These are phyloP conservation scores for Goniozus legneri DNA, from an alignment of 1,140 invertebrate genomes.

Conservation along the genomic window DNA sequence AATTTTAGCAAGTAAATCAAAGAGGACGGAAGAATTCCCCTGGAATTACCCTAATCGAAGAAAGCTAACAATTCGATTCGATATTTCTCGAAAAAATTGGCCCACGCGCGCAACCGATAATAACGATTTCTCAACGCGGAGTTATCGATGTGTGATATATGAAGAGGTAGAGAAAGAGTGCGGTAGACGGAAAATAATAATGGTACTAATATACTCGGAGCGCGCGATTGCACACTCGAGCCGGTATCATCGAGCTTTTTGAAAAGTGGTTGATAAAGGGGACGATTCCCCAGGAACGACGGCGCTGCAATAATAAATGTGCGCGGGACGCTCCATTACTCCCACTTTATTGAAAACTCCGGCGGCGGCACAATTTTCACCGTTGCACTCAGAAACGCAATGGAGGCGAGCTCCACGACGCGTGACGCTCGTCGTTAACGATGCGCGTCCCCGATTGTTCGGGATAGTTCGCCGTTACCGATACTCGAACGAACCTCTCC, in stretches of 20 bases:
- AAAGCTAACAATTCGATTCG: too few species aligned
- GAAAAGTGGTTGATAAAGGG: background rate
- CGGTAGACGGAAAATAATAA: slow-evolving; percentile 14
- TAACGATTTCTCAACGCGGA: too few species aligned
- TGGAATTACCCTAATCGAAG: too few species aligned
- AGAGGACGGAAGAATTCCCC: too few species aligned
- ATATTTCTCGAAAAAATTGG: too few species aligned
- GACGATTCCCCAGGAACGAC: background rate
- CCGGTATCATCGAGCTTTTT: too few species aligned
- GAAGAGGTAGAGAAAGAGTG: background rate
- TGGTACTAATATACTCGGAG: slow-evolving; percentile 47
- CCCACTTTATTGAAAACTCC: background rate
- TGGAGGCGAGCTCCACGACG: background rate
- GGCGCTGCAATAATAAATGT: background rate
- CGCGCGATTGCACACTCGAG: too few species aligned
- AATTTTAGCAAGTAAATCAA: too few species aligned
- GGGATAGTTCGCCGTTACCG: background rate
- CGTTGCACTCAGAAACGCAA: too few species aligned
- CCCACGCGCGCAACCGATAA: too few species aligned
- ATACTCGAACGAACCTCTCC: too few species aligned
- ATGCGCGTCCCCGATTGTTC: background rate
- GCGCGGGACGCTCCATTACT: background rate
- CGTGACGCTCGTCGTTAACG: background rate
- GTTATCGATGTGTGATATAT: too few species aligned
- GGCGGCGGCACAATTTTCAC: background rate